Conservation (phyloP, 2,113 vertebrate genomes). For the Malurus alboscapulatus region DNA sequence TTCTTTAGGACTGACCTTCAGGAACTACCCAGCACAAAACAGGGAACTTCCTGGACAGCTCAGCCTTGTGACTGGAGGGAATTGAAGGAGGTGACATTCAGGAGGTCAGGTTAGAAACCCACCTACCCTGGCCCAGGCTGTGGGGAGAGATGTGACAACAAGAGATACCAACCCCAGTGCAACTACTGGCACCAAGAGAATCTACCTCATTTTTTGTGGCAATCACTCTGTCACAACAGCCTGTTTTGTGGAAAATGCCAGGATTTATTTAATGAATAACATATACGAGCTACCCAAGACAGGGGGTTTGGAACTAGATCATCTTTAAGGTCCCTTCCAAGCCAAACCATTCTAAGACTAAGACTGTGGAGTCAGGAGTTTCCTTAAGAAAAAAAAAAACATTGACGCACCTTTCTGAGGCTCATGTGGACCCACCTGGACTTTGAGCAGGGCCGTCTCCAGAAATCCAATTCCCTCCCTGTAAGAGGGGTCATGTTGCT, state of each 20-base stretch:
- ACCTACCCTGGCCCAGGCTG: background rate
- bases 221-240: background rate
- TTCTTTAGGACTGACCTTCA: background rate
- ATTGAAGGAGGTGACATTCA: background rate
- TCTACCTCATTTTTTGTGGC: background rate
- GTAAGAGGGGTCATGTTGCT: background rate
- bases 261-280: background rate
- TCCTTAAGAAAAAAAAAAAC: background rate
- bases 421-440: background rate
- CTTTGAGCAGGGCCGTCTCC: background rate
- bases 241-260: background rate
- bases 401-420: background rate
- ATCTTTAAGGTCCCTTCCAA: background rate
- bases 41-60: background rate
- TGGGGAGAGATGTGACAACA: background rate
- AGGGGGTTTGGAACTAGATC: background rate
- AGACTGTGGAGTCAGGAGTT: background rate
- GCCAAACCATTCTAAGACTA: background rate
- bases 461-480: background rate
- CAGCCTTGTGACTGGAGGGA: background rate
- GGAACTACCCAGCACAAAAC: background rate
- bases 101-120: background rate
- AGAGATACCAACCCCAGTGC: background rate
- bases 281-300: background rate
- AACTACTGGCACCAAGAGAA: background rate